Base-by-base conservation (phyloP, 2,113 vertebrate species). In the Anseranas semipalmata region DNA sequence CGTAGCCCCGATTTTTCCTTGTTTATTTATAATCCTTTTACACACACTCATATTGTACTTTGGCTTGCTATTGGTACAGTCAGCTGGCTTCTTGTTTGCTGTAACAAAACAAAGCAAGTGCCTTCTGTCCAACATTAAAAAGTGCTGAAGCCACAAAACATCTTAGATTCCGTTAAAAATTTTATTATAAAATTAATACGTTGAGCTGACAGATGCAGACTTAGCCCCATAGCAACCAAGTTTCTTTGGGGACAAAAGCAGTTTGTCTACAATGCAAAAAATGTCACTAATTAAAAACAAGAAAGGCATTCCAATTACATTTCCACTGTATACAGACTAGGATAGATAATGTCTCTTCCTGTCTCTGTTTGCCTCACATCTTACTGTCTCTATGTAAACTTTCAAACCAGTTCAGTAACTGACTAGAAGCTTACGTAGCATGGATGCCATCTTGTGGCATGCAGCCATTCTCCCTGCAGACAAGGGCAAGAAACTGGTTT, bases 391-490 rank as follows among this genome's bases (percentile, higher is more conserved):
- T 46, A 1, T 16, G 33, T 32, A 39, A 60, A 66, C 12, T 67
- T 16, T n/a, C 60, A 37, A 14, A 53, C 63, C 50, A 73, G 56
- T 8, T 55, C 56, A 5, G 4, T 7, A 46, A 32, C 17, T 58
- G 18, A 41, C 35, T 24, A 50, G n/a, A 13, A 4, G 28, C 33
- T 73, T 4, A 9, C 15, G 63, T 11, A 90, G 84, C 79, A n/a
- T 4, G 25, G 48, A 30, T 74, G 96, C 95, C 94, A 89, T 45
- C 96, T 88, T 43, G 90, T 96, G 84, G 87, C 14, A 48, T 7
- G 20, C 22, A 70, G 67, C 18, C 32, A 2, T 63, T 28, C 80
- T 83, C 43, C n/a, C 15, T n/a, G 19, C 11, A 66, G 41, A 46
- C 15, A 37, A 32, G 30, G 35, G 37, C 50, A 70, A 80, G 73